Percentiles rank a stretch among this genome's conserved stretches.
These are phyloP conservation scores for Gadopsis bispinosus DNA, from an alignment of 2,797 vertebrate genomes.

Conservation along the genomic window DNA sequence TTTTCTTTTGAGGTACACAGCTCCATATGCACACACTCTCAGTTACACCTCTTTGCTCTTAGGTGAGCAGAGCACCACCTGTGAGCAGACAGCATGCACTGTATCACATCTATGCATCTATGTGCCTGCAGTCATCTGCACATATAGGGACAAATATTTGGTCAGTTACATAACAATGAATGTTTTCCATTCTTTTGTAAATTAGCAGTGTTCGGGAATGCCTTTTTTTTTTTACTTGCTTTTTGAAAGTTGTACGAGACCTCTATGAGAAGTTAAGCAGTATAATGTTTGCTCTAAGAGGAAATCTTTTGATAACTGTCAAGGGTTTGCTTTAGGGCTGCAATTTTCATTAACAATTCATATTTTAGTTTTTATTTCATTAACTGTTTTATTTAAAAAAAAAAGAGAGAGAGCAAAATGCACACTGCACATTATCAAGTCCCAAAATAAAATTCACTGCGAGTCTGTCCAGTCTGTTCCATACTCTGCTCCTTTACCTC, in stretches of 20 bases:
- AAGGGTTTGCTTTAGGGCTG: constrained; percentile 9
- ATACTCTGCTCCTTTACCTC: constrained; percentile 18
- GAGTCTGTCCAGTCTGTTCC: constrained; percentile 10
- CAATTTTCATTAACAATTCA: neutral
- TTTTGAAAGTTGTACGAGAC: neutral
- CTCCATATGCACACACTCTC: neutral
- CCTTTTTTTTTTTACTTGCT: neutral
- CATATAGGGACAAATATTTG: neutral
- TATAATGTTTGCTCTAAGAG: neutral
- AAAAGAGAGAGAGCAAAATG: neutral
- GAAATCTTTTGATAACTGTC: neutral
- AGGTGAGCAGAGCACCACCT: constrained; percentile 5
- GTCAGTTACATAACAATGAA: neutral
- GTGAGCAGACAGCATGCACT: constrained; percentile 8
- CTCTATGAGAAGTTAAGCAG: constrained; percentile 1
- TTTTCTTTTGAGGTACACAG: neutral
- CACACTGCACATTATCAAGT: neutral
- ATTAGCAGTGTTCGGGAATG: neutral
- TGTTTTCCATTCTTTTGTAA: neutral
- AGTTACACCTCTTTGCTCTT: neutral
- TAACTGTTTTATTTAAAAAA: neutral
- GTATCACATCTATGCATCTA: neutral
- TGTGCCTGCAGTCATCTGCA: neutral
- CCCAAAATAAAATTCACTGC: neutral
- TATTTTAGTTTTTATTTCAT: neutral